A percentile compares a stretch with the other conserved stretches of the same genome.
Conservation (phyloP, 2,113 vertebrate genomes). For the Takifugu bimaculatus region DNA sequence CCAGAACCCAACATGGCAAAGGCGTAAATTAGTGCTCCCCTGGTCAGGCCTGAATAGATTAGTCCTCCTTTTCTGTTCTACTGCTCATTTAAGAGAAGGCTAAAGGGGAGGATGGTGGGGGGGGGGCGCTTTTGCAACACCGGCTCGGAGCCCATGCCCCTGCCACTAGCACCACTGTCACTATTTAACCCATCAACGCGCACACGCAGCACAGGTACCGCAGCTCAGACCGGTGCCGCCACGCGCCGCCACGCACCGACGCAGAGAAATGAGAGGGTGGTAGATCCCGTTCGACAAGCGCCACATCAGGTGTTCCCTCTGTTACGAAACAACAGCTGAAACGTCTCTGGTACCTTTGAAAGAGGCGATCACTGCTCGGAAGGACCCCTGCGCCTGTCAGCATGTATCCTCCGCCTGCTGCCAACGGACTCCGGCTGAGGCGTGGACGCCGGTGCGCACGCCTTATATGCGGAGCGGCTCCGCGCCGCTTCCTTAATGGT, state of each 20-base stretch:
- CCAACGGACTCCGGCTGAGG: slow-evolving; percentile 41
- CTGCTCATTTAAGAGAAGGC: slow-evolving; percentile 42
- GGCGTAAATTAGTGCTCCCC: slow-evolving; percentile 77
- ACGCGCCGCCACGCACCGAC: background rate
- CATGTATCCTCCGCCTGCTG: slow-evolving; percentile 29
- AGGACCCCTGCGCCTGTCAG: background rate
- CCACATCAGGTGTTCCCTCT: background rate
- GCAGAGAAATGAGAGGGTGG: background rate
- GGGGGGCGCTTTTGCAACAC: slow-evolving; percentile 24
- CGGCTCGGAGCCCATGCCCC: slow-evolving; percentile 30
- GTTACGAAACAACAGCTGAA: background rate
- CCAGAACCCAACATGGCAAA: slow-evolving; percentile 71
- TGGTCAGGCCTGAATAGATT: slow-evolving; percentile 66
- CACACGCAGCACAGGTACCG: background rate
- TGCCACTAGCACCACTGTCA: slow-evolving; percentile 22
- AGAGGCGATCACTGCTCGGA: background rate
- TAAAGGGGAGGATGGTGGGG: slow-evolving; percentile 2
- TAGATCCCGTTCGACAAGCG: slow-evolving; percentile 15
- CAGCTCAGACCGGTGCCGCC: background rate
- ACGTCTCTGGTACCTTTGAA: background rate
- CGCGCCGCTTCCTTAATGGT: slow-evolving; percentile 39
- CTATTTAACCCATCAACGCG: slow-evolving; percentile 6
- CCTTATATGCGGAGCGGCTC: slow-evolving; percentile 62
- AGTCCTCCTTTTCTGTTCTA: slow-evolving; percentile 47
- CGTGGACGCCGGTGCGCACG: slow-evolving; percentile 56